phyloP scores from a whole-genome alignment of 2,113 vertebrate genomes.

The Dinomys branickii region DNA sequence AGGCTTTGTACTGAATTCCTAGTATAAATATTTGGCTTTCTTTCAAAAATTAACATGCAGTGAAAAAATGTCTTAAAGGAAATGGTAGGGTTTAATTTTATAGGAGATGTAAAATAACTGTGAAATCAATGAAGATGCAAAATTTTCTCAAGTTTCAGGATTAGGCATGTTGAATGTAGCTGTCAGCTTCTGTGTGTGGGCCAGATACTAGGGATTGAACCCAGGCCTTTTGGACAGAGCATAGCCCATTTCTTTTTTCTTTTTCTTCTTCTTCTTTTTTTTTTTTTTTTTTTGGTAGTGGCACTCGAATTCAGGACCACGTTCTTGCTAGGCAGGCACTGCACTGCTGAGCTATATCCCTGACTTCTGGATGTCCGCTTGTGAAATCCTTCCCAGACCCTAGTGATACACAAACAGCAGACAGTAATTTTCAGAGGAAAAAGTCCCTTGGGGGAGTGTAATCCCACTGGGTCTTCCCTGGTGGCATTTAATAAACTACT shows the following conservation, averaged over 20 bases:
- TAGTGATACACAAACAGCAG: neutral
- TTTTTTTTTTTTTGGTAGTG: too few relatives aligned
- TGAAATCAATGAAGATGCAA: neutral
- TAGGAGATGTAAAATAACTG: neutral
- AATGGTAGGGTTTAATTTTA: neutral
- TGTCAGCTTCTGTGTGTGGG: neutral
- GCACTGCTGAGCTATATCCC: too few relatives aligned
- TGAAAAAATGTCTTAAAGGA: slow-evolving; percentile 29
- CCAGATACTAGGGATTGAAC: too few relatives aligned
- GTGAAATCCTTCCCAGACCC: neutral
- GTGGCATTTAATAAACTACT: slow-evolving; percentile 25
- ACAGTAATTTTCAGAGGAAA: neutral
- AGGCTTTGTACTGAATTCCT: neutral
- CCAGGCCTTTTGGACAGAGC: too few relatives aligned
- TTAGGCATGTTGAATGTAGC: neutral
- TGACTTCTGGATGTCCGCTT: neutral
- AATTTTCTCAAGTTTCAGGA: neutral
- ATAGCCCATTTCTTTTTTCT: too few relatives aligned
- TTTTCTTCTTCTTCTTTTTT: too few relatives aligned
- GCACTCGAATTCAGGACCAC: too few relatives aligned
- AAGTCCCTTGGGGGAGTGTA: neutral
- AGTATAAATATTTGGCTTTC: neutral
- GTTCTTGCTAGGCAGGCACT: too few relatives aligned
- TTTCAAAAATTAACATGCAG: neutral
- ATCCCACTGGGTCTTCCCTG: slow-evolving; percentile 16